Base-by-base conservation (phyloP, 2,888 invertebrate species). In the Apocheima hispidaria region DNA sequence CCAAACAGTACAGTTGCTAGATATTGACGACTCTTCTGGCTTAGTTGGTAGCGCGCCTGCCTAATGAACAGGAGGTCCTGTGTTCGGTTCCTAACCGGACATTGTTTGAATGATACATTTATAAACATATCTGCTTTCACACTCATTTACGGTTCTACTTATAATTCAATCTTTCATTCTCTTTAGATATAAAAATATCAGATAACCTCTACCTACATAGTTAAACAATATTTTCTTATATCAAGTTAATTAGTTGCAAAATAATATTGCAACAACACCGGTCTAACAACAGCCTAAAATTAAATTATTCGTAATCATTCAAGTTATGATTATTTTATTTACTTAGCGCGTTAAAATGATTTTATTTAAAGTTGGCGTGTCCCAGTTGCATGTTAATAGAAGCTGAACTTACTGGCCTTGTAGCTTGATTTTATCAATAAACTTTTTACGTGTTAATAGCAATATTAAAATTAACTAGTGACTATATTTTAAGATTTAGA, bases 371-470 rank as follows among this genome's bases (percentile, higher is more conserved):
- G 38, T 23, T 69, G 30, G 65, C 69, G 65, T 67, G 69, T 33
- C 28, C 54, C 28, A 50, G 41, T 67, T 49, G 69, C 69, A 69
- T 69, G 69, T 61, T 60, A 38, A 58, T 59, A 16, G 49, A 44
- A 55, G 46, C 38, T 57, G 48, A 61, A 59, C 63, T 62, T 52
- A 51, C 50, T 9, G 52, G n/a, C 57, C 46, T 50, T 62, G 61
- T 10, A 5, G 20, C 9, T 48, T 58, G 69, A 69, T 69, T 60
- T 60, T 55, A 69, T 69, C 69, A 52, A 38, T 35, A 43, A 14
- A 38, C 43, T 28, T 44, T 26, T 51, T 21, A 54, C 43, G 60
- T 54, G 36, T 48, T 53, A 33, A 44, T 41, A 53, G 36, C 33
- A 40, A 51, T 46, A 46, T 30, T 30, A 28, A 18, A 30, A 30